Conservation (phyloP, 2,113 vertebrate genomes). For the Tychaedon coryphoeus region DNA sequence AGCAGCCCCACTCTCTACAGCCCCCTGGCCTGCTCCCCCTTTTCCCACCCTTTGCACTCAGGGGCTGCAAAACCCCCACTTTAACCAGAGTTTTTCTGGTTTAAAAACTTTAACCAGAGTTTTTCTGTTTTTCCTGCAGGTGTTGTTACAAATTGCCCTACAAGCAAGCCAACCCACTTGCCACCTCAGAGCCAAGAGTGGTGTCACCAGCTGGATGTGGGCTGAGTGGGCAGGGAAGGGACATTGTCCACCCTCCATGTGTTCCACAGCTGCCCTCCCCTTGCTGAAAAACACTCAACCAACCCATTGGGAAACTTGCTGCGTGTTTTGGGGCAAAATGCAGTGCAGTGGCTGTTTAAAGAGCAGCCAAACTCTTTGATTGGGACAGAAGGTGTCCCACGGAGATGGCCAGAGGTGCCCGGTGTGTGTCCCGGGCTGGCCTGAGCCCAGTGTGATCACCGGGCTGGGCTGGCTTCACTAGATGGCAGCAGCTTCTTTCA, state of each 20-base stretch:
- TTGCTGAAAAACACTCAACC: not conserved
- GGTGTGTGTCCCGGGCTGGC: accelerated
- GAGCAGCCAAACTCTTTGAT: not conserved
- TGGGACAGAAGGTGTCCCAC: not conserved
- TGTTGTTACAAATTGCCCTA: not conserved
- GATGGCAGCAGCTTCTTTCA: conserved; percentile 21
- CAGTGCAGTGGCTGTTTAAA: not conserved
- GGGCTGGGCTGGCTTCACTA: not conserved
- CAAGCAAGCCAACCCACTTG: not conserved
- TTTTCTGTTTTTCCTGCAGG: not conserved
- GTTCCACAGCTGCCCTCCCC: accelerated
- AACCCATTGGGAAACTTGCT: not conserved
- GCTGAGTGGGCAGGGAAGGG: not conserved
- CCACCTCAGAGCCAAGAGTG: accelerated
- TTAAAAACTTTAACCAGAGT: accelerated
- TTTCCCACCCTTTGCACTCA: not conserved
- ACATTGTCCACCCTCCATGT: accelerated
- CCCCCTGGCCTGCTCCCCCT: not conserved
- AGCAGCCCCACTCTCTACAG: not conserved
- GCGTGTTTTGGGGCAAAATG: not conserved
- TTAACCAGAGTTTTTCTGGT: not conserved
- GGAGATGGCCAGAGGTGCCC: not conserved
- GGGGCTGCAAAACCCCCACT: accelerated
- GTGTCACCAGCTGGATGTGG: not conserved
- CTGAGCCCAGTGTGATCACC: not conserved